Evolutionary conservation across 1,140 invertebrate genomes (phyloP), one percentile per base, ranked within the genome.

Genomic region (Achatina immaculata): DNA sequence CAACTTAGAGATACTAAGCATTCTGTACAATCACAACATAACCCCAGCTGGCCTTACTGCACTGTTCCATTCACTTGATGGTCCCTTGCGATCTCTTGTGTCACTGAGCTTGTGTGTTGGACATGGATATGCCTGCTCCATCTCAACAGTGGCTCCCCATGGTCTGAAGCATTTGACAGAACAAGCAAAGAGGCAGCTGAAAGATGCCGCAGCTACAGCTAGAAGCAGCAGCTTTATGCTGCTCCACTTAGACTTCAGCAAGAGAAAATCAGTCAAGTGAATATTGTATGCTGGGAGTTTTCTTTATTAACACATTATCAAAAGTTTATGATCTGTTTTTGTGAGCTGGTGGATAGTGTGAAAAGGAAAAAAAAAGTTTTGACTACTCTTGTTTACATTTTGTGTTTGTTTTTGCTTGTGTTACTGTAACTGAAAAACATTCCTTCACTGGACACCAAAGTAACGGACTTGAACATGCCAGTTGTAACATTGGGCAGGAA

Each of bases 131-230:
- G 4, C 38, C 31, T 78, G 76, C 31, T 42, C 34, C 21, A 68
- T 78, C 21, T 36, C 58, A 38, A 31, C 36, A 14, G 65, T 66
- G 31, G 40, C 21, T 19, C n/a, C n/a, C 19, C 65, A 78, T 68
- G 76, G 76, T 16, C 40, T 78, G 7, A 78, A 78, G 40, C 43
- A 78, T 48, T 38, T 78, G 45, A 78, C 76, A 68, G 76, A 78
- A 31, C 74, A 43, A 24, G 58, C 74, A 36, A 76, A 76, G 51
- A 28, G 34, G 36, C 48, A 76, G n/a, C 58, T 76, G 31, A 76
- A 76, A 76, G 58, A 65, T 76, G 74, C 55, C 1, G 34, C 74
- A 42, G 55, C 48, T 21, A 65, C 51, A 1, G 40, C 51, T 21
- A 28, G 55, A 36, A 36, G 74, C 11, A 76, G 21, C 7, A 62